Base-by-base conservation (phyloP, 2,888 invertebrate genomes). In the Tipula vernalis region DNA sequence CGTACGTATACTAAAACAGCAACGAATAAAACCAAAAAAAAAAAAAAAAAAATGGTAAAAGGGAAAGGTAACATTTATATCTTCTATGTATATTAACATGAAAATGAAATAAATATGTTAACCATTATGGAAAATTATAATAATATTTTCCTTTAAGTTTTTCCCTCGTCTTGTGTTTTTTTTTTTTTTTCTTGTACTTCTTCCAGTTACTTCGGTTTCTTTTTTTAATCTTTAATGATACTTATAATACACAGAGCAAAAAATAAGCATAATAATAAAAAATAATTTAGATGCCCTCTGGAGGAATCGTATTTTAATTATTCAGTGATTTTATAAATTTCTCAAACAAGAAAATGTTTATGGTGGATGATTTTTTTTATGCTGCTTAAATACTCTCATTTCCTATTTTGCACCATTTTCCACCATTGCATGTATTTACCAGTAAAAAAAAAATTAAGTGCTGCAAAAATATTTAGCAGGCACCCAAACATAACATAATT, bases 71-170 rank as follows among this genome's bases (percentile, higher is more conserved):
- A 10, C 28, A 71, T 10, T 71, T 71, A 71, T 71, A 71, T 71
- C 71, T 71, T 71, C 28, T 71, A 71, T 71, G 71, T 71, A 71
- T 71, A 71, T 71, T 71, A 71, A 71, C 71, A 71, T 71, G 71
- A 71, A 71, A 71, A 71, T 71, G 71, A 71, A 71, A 71, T 71
- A 71, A 71, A 71, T 71, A 71, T 71, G 71, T 71, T 71, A 71
- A 71, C 71, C 71, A 71, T 71, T 71, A 71, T 71, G 71, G 71
- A 71, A 71, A 71, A 71, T 71, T 71, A 71, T 71, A 71, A 71
- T 71, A 71, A 71, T 71, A 71, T 71, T 71, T 71, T 71, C 28
- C 71, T 71, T 71, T 71, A 71, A 71, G 71, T 71, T 71, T 71
- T 71, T 71, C 71, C 71, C 71, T 71, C 71, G 71, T 71, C 71